phyloP scores from a whole-genome alignment of 2,797 vertebrate species.

The Nasua narica region DNA sequence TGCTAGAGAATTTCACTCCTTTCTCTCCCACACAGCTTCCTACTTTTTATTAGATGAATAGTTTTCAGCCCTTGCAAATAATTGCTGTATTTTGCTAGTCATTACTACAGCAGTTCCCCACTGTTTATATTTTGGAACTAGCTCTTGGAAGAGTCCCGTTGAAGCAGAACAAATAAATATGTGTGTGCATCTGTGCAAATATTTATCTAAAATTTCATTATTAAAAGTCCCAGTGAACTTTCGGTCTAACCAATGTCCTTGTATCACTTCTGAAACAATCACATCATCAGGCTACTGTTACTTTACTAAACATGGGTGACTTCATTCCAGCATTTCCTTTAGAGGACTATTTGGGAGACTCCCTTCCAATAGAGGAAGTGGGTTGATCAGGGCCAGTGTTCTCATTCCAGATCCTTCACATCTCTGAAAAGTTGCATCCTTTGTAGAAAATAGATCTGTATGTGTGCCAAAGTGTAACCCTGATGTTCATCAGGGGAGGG shows the following conservation, averaged over 20 bases:
- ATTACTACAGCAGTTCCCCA: conserved; percentile 52
- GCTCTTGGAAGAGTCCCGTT: conserved; percentile 20
- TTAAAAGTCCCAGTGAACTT: conserved; percentile 35
- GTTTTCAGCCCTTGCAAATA: conserved; percentile 58
- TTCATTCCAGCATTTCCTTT: conserved; percentile 79
- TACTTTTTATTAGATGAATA: conserved; percentile 62
- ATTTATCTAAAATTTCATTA: conserved; percentile 41
- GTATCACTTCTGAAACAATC: conserved; percentile 23
- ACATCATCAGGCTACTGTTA: conserved; percentile 61
- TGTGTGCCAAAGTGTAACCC: conserved; percentile 68
- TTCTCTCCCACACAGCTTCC: conserved; percentile 48
- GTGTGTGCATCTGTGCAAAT: conserved; percentile 50
- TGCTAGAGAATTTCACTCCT: conserved; percentile 55
- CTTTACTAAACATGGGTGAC: conserved; percentile 77
- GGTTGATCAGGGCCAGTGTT: conserved; percentile 80
- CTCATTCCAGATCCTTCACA: conserved; percentile 83
- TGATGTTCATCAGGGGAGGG: conserved; percentile 70
- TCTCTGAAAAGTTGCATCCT: conserved; percentile 87
- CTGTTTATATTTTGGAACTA: conserved; percentile 62
- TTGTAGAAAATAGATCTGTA: conserved; percentile 77
- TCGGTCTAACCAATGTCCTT: conserved; percentile 23
- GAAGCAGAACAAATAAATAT: conserved; percentile 54
- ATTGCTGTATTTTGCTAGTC: conserved; percentile 59
- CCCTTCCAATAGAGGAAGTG: conserved; percentile 86
- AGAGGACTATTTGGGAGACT: conserved; percentile 78